Base-by-base conservation (phyloP, 2,888 invertebrate species). In the Lasius fuliginosus region DNA sequence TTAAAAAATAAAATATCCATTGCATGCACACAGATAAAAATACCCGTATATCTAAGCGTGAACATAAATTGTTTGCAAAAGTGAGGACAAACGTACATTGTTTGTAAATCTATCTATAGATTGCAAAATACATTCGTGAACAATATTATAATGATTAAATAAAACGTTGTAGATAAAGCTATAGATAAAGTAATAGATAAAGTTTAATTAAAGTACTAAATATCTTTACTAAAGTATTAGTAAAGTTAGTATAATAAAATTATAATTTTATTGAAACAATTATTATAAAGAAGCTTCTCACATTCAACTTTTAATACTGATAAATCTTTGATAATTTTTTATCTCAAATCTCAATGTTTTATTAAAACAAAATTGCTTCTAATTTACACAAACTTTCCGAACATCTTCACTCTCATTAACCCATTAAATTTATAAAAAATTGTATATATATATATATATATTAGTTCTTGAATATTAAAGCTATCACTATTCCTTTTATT, bases 401-500 rank as follows among this genome's bases (percentile, higher is more conserved):
- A 27, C 27, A 42, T 36, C 18, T 60, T 9, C 27, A 3, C 11
- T 73, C 15, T 73, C 18, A 15, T 74, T 42, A 60, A 74, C n/a
- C 18, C 11, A n/a, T 30, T 74, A 62, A 74, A 42, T 60, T 53
- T 36, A 30, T 18, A 30, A 56, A 40, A 23, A 73, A 18, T 18
- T 15, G 18, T 15, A 18, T 58, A 18, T 27, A 40, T 30, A 42
- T 15, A 12, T 15, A 18, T 58, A 18, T 27, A 40, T 30, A 42
- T 74, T n/a, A 18, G 27, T 12, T 42, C 30, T 12, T 60, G 23
- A 73, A 60, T 18, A 6, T 23, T 40, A 4, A 42, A 42, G 42
- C 65, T 74, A 74, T 42, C 11, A 11, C 23, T 56, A 56, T 58
- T 58, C 42, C 40, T 71, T 40, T 27, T 62, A 74, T 62, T 74